Conservation (phyloP, 2,113 vertebrate species). For the Eurypyga helias region DNA sequence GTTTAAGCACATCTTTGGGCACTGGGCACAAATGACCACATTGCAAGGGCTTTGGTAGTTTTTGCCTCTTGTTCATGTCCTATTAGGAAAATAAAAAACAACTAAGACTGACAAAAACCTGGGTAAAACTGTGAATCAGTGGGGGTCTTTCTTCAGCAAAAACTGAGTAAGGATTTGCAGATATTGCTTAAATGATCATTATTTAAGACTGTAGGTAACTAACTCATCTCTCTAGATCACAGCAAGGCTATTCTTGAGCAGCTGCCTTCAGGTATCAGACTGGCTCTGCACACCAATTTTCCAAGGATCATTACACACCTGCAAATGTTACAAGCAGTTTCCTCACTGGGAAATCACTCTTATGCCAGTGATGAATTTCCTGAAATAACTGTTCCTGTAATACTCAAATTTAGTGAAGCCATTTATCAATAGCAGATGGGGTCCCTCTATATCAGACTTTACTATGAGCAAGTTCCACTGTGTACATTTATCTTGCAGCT, state of each 20-base stretch:
- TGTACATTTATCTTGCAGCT: neutral
- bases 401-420: neutral
- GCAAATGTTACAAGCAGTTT: neutral
- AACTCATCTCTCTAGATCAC: neutral
- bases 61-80: neutral
- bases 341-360: neutral
- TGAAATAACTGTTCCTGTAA: neutral
- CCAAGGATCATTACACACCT: neutral
- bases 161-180: neutral
- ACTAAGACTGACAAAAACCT: neutral
- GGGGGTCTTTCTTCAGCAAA: neutral
- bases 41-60: neutral
- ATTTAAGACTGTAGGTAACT: neutral
- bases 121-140: neutral
- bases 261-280: accelerated
- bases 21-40: neutral
- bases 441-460: neutral
- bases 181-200: neutral
- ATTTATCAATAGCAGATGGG: neutral
- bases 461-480: neutral
- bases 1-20: neutral
- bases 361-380: neutral
- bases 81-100: neutral
- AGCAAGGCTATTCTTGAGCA: neutral
- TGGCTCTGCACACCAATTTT: neutral